Percentiles rank a stretch among this genome's conserved stretches.
Conservation (phyloP, 1,140 invertebrate species). For the Lepidurus apus region DNA sequence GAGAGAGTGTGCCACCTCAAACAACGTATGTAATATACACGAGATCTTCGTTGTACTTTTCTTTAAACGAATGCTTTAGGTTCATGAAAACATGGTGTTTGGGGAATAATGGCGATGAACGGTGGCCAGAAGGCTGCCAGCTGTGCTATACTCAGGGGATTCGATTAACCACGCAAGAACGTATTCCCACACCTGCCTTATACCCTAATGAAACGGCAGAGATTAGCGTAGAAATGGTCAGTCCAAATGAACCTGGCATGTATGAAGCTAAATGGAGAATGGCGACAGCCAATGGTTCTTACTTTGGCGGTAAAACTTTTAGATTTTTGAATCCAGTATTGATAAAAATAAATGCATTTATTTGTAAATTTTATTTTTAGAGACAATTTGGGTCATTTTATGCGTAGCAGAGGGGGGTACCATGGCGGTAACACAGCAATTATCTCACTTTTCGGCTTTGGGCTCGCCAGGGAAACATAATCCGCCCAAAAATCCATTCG, state of each 20-base stretch:
- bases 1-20: constrained; percentile 65
- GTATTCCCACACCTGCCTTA: constrained; percentile 56
- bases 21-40: constrained; percentile 48
- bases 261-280: constrained; percentile 79
- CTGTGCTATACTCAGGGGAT: constrained; percentile 60
- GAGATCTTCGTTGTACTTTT: neutral
- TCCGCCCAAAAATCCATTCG: neutral
- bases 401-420: constrained; percentile 61
- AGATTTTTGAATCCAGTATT: constrained; percentile 40
- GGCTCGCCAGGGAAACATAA: constrained; percentile 38
- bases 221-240: constrained; percentile 61
- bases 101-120: constrained; percentile 68
- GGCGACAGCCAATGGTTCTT: constrained; percentile 66
- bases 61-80: constrained; percentile 41
- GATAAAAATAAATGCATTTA: constrained; percentile 30
- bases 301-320: constrained; percentile 67
- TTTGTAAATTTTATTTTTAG: constrained; percentile 45
- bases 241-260: constrained; percentile 61
- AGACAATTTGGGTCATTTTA: constrained; percentile 63
- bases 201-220: constrained; percentile 60
- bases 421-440: constrained; percentile 62
- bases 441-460: constrained; percentile 52
- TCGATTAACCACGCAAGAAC: constrained; percentile 53
- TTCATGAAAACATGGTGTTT: constrained; percentile 76
- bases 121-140: constrained; percentile 70